phyloP scores from a whole-genome alignment of 2,113 vertebrate species.

The Craseonycteris thonglongyai region DNA sequence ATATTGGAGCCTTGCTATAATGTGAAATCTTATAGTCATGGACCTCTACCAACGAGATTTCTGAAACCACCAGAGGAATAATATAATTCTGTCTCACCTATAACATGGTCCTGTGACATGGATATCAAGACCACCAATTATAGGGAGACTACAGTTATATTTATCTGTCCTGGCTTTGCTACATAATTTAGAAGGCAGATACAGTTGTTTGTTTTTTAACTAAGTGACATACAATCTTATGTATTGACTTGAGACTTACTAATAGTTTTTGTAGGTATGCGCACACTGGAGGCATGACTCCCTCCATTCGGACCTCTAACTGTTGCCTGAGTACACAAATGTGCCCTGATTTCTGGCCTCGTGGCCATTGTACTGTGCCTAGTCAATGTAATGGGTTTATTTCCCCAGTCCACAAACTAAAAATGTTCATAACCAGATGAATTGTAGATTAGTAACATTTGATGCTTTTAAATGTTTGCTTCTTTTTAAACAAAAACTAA shows the following conservation, averaged over 20 bases:
- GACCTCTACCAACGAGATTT: conserved; percentile 3
- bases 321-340: conserved; percentile 48
- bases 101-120: neutral
- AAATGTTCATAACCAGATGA: conserved; percentile 73
- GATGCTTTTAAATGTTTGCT: conserved; percentile 79
- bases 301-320: conserved; percentile 47
- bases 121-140: neutral
- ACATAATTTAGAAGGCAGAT: conserved; percentile 62
- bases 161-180: conserved; percentile 70
- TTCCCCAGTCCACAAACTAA: conserved; percentile 65
- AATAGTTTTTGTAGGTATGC: conserved; percentile 33
- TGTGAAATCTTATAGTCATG: conserved; percentile 30
- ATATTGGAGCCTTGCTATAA: conserved; percentile 27
- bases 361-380: conserved; percentile 71
- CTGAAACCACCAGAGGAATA: neutral
- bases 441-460: conserved; percentile 76
- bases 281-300: neutral
- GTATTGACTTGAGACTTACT: conserved; percentile 72
- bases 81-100: neutral
- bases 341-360: conserved; percentile 58
- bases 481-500: conserved; percentile 72
- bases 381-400: conserved; percentile 36
- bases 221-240: conserved; percentile 43
- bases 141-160: conserved; percentile 30
- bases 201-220: conserved; percentile 57